Conservation (phyloP, 2,113 vertebrate genomes). For the Calypte anna region DNA sequence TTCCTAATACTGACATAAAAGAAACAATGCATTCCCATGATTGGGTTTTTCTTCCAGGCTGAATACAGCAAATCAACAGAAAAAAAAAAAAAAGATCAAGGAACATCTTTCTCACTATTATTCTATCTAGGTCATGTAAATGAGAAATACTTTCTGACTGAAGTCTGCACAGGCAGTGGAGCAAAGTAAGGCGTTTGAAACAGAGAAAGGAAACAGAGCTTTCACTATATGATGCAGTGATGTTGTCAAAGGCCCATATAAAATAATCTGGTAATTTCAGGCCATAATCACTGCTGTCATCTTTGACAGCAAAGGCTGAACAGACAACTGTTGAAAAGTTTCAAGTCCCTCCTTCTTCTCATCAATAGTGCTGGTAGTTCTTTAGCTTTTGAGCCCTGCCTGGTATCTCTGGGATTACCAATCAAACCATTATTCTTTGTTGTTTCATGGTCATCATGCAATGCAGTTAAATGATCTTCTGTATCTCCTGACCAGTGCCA, state of each 20-base stretch:
- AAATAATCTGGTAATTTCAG: constrained; percentile 51
- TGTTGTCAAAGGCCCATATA: constrained; percentile 14
- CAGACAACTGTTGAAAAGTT: not conserved
- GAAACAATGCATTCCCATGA: constrained; percentile 31
- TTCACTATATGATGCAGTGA: not conserved
- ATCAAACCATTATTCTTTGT: constrained; percentile 51
- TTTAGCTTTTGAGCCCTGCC: not conserved
- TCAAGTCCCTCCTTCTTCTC: not conserved
- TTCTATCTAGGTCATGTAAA: constrained; percentile 71
- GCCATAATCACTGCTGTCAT: constrained; percentile 1
- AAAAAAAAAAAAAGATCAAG: constrained; percentile 38
- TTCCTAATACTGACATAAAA: constrained; percentile 7
- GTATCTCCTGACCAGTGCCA: constrained; percentile 34
- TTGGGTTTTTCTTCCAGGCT: constrained; percentile 53
- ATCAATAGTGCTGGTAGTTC: not conserved
- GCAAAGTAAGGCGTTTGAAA: constrained; percentile 6
- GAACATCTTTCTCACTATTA: constrained; percentile 49
- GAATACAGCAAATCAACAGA: constrained; percentile 41
- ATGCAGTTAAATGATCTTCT: constrained; percentile 21
- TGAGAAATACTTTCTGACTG: constrained; percentile 63
- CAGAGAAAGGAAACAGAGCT: not conserved
- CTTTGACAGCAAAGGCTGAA: constrained; percentile 8
- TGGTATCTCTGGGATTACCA: constrained; percentile 34
- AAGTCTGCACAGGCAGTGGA: not conserved
- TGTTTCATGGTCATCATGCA: constrained; percentile 32